Evolutionary conservation across 1,140 invertebrate genomes (phyloP).

Genomic region (Sitobion miscanthi): DNA sequence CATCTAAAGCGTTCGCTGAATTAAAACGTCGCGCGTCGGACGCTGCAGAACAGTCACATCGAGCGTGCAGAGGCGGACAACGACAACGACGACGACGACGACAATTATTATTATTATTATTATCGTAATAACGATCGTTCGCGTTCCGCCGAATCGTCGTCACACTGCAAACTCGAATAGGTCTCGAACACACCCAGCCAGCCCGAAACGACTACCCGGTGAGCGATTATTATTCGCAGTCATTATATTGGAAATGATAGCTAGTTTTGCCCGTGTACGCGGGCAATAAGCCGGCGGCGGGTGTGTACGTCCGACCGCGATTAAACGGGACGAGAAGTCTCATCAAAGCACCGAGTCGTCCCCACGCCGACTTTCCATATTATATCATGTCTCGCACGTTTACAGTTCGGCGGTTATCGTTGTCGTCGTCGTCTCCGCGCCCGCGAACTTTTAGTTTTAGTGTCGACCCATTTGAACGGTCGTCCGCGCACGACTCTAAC

Average conservation of each 20-base stretch:
- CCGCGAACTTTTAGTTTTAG: background rate
- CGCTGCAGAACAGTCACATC: background rate
- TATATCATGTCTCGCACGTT: background rate
- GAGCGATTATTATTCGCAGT: background rate
- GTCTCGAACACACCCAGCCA: background rate
- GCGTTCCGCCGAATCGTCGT: background rate
- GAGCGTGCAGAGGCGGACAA: background rate
- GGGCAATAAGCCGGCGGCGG: background rate
- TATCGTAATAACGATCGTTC: background rate
- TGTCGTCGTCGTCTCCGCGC: background rate
- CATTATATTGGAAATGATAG: background rate
- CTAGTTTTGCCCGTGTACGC: background rate
- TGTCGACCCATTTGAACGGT: background rate
- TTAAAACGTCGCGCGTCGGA: background rate
- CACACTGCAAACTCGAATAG: background rate
- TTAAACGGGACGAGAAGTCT: background rate
- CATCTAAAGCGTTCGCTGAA: background rate
- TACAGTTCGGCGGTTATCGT: background rate
- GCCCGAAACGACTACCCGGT: background rate
- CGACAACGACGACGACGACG: no score
- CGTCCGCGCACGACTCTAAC: background rate
- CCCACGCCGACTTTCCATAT: background rate
- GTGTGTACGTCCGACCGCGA: background rate
- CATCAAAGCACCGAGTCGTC: background rate
- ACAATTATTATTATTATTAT: background rate